Base-by-base conservation (phyloP, 2,113 vertebrate species). In the Chrysemys picta region DNA sequence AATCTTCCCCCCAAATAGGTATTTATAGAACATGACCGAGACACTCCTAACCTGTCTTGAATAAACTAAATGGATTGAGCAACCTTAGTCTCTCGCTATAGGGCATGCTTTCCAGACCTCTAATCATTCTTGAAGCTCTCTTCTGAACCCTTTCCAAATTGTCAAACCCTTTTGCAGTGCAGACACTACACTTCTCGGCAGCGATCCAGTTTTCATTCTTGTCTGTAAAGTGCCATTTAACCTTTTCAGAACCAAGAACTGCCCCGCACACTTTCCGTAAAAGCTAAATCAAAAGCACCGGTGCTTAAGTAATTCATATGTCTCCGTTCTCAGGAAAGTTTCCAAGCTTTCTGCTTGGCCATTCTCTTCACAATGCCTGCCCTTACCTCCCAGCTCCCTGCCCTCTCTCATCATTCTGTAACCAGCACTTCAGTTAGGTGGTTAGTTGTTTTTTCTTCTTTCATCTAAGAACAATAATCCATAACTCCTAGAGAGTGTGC, bases 331-430 rank as follows among this genome's bases (percentile, higher is more conserved):
- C 85, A 84, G 96, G 96, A 97, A 96, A 89, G 72, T 80, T 97
- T 95, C 96, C 93, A 97, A 91, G 89, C 93, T 94, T 93, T 94
- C 0, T 0, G 85, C 88, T 90, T 88, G 84, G 42, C 88, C 65
- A 69, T 95, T 92, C 89, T 94, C 31, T 84, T 50, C 75, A 24
- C 75, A 53, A 62, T 89, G 75, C 89, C 85, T 91, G 91, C 96
- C 93, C 87, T 96, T 94, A 95, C 79, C 50, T 95, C 83, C 69
- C 22, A 91, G 83, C 49, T 89, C 10, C 89, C 42, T 87, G 76
- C 93, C 80, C 89, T 79, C 92, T 88, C 50, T 50, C 81, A 96
- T 96, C 97, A 96, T 95, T 97, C 91, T 96, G 52, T 96, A 95
- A 95, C 94, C 89, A 97, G 89, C 45, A 5, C 45, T 93, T 87